phyloP scores from a whole-genome alignment of 2,113 vertebrate genomes.

The Nyctereutes procyonoides region DNA sequence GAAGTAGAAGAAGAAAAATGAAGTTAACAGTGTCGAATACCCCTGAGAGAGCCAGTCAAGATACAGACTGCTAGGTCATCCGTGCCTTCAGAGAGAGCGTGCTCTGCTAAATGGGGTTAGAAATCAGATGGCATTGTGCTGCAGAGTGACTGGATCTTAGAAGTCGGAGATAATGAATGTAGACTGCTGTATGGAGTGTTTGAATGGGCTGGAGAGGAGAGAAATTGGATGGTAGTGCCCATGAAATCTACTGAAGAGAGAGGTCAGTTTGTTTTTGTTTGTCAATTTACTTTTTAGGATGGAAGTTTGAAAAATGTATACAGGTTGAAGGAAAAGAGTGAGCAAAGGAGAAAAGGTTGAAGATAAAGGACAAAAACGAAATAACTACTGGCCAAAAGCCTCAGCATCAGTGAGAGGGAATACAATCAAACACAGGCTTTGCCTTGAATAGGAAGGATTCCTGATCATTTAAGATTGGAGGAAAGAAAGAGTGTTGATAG shows the following conservation, averaged over 20 bases:
- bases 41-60: slow-evolving; percentile 47
- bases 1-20: slow-evolving; percentile 50
- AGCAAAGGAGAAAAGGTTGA: slow-evolving; percentile 17
- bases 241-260: background rate
- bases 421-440: slow-evolving; percentile 39
- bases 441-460: slow-evolving; percentile 18
- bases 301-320: background rate
- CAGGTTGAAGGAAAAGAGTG: background rate
- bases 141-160: slow-evolving; percentile 3
- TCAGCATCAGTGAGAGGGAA: slow-evolving; percentile 1
- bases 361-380: slow-evolving; percentile 59
- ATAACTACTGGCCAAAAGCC: slow-evolving; percentile 44
- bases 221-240: background rate
- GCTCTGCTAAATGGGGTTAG: slow-evolving; percentile 70
- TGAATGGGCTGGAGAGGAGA: slow-evolving; percentile 12
- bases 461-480: slow-evolving; percentile 21
- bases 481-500: slow-evolving; percentile 5
- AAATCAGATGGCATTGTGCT: slow-evolving; percentile 41
- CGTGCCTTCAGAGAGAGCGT: slow-evolving; percentile 29
- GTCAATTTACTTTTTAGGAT: slow-evolving; percentile 46
- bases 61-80: slow-evolving; percentile 53
- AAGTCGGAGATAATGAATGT: background rate
- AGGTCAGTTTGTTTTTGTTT: slow-evolving; percentile 45
- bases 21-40: slow-evolving; percentile 48
- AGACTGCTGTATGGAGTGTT: background rate